Conservation (phyloP, 1,140 invertebrate genomes). For the Armadillidium nasatum region DNA sequence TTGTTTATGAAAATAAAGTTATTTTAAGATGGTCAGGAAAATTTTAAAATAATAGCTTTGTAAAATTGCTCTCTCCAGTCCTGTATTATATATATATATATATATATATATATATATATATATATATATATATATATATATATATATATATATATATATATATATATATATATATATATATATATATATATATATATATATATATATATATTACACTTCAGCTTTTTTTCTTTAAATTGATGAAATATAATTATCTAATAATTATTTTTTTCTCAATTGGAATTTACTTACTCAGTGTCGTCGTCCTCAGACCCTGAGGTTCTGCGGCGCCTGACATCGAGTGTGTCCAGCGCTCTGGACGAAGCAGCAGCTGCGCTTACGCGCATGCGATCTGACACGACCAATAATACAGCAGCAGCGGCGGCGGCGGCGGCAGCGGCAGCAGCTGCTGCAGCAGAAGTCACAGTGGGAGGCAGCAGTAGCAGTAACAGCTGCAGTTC, state of each 20-base stretch:
- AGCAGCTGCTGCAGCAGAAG: conserved; percentile 35
- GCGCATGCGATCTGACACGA: conserved; percentile 81
- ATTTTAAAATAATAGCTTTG: too few species aligned
- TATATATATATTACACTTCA: too few species aligned
- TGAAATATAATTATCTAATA: conserved; percentile 3
- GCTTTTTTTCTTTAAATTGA: too few species aligned
- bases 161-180: too few species aligned
- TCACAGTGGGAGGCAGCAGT: conserved; percentile 23
- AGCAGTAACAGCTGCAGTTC: conserved; percentile 28
- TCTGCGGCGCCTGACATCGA: conserved; percentile 50
- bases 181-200: too few species aligned
- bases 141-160: too few species aligned
- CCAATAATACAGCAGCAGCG: conserved; percentile 45
- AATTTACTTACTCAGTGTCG: conserved; percentile 61
- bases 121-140: too few species aligned
- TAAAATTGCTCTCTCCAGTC: too few species aligned
- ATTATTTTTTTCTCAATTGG: conserved; percentile 58
- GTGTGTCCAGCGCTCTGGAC: conserved; percentile 84
- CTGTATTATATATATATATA: too few species aligned
- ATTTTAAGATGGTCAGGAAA: too few species aligned
- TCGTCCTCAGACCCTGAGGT: conserved; percentile 53
- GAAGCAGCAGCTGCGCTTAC: conserved; percentile 91
- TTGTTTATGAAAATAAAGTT: too few species aligned
- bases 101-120: too few species aligned
- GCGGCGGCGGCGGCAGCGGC: conserved; percentile 32